Conservation (phyloP, 2,113 vertebrate genomes). For the Hippolais icterina region DNA sequence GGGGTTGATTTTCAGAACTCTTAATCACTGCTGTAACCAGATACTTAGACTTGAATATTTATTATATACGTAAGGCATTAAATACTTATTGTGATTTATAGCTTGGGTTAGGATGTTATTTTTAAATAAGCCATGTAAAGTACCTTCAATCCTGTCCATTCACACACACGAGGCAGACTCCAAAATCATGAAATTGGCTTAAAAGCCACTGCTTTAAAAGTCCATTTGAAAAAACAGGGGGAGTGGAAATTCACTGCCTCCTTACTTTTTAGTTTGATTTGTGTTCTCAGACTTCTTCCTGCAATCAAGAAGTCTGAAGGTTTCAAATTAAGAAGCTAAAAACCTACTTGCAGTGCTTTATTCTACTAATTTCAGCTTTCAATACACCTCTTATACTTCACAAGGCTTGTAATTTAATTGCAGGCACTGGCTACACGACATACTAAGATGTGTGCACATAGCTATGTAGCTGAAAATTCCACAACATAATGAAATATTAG, state of each 20-base stretch:
- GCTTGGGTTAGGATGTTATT: slow-evolving; percentile 57
- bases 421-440: background rate
- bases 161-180: background rate
- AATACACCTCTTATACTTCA: background rate
- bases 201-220: slow-evolving; percentile 10
- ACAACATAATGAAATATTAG: background rate
- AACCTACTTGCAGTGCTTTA: background rate
- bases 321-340: background rate
- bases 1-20: slow-evolving; percentile 29
- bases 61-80: slow-evolving; percentile 61
- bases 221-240: background rate
- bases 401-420: background rate
- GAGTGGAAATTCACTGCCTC: background rate
- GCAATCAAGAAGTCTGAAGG: background rate
- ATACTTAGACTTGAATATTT: slow-evolving; percentile 56
- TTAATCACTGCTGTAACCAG: slow-evolving; percentile 49
- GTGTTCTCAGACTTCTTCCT: background rate
- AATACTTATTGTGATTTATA: slow-evolving; percentile 60
- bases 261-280: background rate
- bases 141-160: slow-evolving; percentile 52
- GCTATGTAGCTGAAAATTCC: background rate
- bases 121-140: slow-evolving; percentile 59
- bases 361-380: background rate
- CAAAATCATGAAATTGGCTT: slow-evolving; percentile 15
- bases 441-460: background rate